phyloP scores from a whole-genome alignment of 1,140 invertebrate genomes.

The Pseudomyrmex dendroicus region DNA sequence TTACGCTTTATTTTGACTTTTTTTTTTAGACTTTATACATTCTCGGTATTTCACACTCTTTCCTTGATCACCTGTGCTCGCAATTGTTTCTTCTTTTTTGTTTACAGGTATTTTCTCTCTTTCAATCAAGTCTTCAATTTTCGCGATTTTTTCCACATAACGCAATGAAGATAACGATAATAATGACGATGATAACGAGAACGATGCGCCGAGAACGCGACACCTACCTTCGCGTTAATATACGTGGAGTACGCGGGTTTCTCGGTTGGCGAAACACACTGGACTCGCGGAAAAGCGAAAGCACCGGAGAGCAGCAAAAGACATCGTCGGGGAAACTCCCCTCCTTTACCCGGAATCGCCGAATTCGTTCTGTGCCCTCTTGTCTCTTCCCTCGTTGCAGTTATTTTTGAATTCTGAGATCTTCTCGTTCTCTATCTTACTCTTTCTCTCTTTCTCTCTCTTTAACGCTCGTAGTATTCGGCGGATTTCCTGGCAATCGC shows the following conservation, averaged over 20 bases:
- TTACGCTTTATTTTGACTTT: background rate
- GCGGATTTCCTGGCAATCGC: slow-evolving; percentile 64
- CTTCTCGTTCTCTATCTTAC: slow-evolving; percentile 28
- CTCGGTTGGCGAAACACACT: slow-evolving; percentile 72
- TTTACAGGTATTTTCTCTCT: background rate
- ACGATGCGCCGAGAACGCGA: slow-evolving; percentile 23
- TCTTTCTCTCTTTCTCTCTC: slow-evolving; percentile 23
- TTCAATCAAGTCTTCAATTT: background rate
- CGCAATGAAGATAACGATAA: slow-evolving; percentile 1
- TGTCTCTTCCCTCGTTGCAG: slow-evolving; percentile 64
- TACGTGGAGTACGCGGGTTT: slow-evolving; percentile 70
- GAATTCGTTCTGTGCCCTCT: slow-evolving; percentile 57
- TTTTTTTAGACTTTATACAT: background rate
- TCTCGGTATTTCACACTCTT: background rate
- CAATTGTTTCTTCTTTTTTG: background rate
- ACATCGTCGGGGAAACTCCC: slow-evolving; percentile 50
- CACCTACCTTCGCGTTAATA: slow-evolving; percentile 65
- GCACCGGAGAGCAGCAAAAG: slow-evolving; percentile 60
- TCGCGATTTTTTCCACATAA: background rate
- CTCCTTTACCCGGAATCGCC: slow-evolving; percentile 65
- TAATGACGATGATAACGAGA: background rate
- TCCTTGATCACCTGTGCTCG: background rate
- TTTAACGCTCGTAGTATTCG: slow-evolving; percentile 29
- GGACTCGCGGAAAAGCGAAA: slow-evolving; percentile 74
- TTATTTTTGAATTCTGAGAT: slow-evolving; percentile 73